Evolutionary conservation across 2,888 invertebrate species (phyloP).

Genomic region (Dorcus hopei): DNA sequence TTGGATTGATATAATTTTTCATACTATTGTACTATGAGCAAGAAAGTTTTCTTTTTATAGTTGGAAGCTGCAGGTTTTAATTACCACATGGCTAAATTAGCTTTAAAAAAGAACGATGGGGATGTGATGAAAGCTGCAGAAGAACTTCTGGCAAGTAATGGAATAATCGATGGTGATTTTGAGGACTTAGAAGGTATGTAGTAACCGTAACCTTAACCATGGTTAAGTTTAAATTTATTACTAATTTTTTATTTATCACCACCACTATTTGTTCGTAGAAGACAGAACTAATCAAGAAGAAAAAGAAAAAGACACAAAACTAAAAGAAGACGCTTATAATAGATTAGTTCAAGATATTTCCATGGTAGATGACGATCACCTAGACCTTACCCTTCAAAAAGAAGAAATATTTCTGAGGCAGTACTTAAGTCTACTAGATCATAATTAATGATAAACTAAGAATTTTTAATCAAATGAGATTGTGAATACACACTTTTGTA

Average conservation of each 20-base stretch:
- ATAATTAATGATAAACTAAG: slow-evolving; percentile 19
- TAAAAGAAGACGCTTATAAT: slow-evolving; percentile 57
- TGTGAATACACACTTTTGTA: too few relatives aligned
- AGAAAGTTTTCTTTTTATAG: slow-evolving; percentile 36
- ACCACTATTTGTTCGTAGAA: slow-evolving; percentile 1
- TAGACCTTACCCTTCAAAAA: slow-evolving; percentile 66
- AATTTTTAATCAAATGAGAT: neutral
- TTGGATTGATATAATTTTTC: too few relatives aligned
- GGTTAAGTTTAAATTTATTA: neutral
- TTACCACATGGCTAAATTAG: slow-evolving; percentile 52
- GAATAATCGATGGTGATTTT: slow-evolving; percentile 39
- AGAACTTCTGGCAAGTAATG: slow-evolving; percentile 52
- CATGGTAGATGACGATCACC: slow-evolving; percentile 66
- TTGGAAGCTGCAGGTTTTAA: slow-evolving; percentile 62
- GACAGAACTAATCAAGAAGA: slow-evolving; percentile 8
- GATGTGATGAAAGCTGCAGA: slow-evolving; percentile 60
- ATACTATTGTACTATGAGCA: too few relatives aligned
- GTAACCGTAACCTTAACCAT: neutral
- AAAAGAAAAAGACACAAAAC: slow-evolving; percentile 32
- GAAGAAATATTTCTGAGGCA: slow-evolving; percentile 67
- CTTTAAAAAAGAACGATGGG: slow-evolving; percentile 55
- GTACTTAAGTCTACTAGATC: slow-evolving; percentile 59
- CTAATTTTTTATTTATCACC: neutral
- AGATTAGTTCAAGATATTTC: slow-evolving; percentile 59
- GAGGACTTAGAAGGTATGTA: slow-evolving; percentile 10